phyloP scores from a whole-genome alignment of 2,113 vertebrate genomes.

The Plotosus lineatus region DNA sequence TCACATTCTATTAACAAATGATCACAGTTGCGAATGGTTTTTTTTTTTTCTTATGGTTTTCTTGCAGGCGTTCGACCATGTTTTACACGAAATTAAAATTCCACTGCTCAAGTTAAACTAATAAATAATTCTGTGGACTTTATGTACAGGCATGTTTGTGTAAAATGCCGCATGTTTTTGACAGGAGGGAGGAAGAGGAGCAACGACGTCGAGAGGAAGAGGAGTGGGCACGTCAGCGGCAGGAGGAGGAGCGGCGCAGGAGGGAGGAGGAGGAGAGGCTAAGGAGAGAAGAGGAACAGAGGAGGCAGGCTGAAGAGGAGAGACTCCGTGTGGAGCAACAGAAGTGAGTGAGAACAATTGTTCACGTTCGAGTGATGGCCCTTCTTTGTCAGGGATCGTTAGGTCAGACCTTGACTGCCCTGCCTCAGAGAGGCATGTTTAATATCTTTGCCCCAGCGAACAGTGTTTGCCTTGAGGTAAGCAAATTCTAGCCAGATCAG shows the following conservation, averaged over 20 bases:
- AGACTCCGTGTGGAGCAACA: constrained; percentile 91
- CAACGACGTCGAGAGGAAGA: constrained; percentile 85
- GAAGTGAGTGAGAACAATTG: constrained; percentile 76
- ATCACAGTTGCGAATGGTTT: neutral
- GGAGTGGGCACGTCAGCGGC: constrained; percentile 82
- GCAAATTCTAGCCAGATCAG: neutral
- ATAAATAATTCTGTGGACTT: too few species aligned
- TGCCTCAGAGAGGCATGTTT: neutral
- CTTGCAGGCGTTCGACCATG: too few species aligned
- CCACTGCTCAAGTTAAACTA: too few species aligned
- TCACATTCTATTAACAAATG: too few species aligned
- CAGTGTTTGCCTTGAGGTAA: neutral
- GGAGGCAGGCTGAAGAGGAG: constrained; percentile 87
- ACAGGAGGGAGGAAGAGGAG: constrained; percentile 92
- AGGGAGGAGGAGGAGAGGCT: constrained; percentile 85
- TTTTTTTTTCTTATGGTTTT: neutral
- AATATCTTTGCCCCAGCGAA: neutral
- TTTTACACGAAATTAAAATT: too few species aligned
- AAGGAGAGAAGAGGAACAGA: constrained; percentile 87
- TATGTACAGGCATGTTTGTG: too few species aligned
- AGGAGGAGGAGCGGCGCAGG: constrained; percentile 85
- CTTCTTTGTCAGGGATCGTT: neutral
- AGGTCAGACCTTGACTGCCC: neutral
- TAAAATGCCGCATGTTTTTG: too few species aligned
- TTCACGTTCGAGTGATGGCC: neutral